Base-by-base conservation (phyloP, 1,140 invertebrate species). In the Dermatophagoides farinae region DNA sequence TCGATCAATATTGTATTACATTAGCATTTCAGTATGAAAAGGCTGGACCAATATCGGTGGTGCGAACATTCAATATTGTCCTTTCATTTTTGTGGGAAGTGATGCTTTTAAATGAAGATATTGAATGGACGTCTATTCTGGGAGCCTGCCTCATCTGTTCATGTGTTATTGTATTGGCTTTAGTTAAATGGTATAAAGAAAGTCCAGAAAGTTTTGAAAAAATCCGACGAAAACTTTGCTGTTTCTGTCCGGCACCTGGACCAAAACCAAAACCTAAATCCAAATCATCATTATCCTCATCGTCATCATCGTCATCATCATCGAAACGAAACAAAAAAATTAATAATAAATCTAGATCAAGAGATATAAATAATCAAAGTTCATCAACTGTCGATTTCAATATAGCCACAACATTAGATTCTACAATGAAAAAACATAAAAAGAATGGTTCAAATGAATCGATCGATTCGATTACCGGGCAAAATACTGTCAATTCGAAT, bases 1-100 rank as follows among this genome's bases (percentile, higher is more conserved):
- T 83, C 25, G 86, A 86, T 1, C 87, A 90, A 72, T 87, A 89
- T 57, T 73, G 88, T 23, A 70, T 89, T 10, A 88, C 86, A 5
- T 75, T 88, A 66, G 84, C 88, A 8, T 72, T 89, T 53, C 84
- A 89, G 72, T 76, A 87, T 67, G 88, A 91, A 70, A 83, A 88
- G 70, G 87, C 86, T 5, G 86, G 86, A 14, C 85, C 86, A 20
- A 85, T 90, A 0, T 83, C 88, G 0, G 86, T 91, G 60, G 85
- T 85, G 14, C 76, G 87, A 25, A 86, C 85, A 46, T 82, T 83
- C 31, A 86, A 89, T 70, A 89, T 91, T 62, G 84, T 90, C 0
- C 88, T 89, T 72, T 86, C 86, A 12, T 90, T 91, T 68, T 43
- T 62, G n/a, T 64, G 63, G 51, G 54, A 62, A 49, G 46, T 64